Evolutionary conservation across 64 coral and sea anemone species (phyloP).

Genomic region (Actinia equina): DNA sequence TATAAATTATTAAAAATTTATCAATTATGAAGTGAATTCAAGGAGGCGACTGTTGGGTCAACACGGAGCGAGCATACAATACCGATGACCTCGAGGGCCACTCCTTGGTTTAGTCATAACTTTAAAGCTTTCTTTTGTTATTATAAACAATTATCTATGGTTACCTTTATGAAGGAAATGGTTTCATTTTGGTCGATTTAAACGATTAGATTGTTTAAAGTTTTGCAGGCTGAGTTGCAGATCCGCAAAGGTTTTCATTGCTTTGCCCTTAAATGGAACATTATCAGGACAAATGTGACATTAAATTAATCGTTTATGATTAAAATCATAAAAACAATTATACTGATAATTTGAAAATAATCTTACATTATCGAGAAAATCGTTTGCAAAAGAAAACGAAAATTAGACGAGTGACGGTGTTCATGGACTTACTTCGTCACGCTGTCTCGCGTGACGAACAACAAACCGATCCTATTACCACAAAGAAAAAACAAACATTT

Average conservation of each 20-base stretch:
- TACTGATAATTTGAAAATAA: background rate
- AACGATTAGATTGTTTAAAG: background rate
- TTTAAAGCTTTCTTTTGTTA: background rate
- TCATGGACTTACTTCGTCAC: background rate
- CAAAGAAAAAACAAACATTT: background rate
- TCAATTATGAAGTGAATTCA: background rate
- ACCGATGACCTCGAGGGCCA: too few relatives aligned
- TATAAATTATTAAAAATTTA: background rate
- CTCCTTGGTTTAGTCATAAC: background rate
- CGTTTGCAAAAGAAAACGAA: background rate
- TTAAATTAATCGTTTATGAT: background rate
- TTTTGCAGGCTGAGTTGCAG: background rate
- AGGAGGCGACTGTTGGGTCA: too few relatives aligned
- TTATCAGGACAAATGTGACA: background rate
- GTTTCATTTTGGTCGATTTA: background rate
- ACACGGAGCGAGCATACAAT: too few relatives aligned
- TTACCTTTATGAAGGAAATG: background rate
- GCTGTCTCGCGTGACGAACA: background rate
- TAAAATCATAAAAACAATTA: background rate
- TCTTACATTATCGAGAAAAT: background rate
- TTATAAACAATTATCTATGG: background rate
- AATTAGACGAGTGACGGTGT: too few relatives aligned
- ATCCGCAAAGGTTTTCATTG: background rate
- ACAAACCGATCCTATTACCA: too few relatives aligned
- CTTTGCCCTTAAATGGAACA: background rate